Base-by-base conservation (phyloP, 2,797 vertebrate species). In the Mallotus villosus region DNA sequence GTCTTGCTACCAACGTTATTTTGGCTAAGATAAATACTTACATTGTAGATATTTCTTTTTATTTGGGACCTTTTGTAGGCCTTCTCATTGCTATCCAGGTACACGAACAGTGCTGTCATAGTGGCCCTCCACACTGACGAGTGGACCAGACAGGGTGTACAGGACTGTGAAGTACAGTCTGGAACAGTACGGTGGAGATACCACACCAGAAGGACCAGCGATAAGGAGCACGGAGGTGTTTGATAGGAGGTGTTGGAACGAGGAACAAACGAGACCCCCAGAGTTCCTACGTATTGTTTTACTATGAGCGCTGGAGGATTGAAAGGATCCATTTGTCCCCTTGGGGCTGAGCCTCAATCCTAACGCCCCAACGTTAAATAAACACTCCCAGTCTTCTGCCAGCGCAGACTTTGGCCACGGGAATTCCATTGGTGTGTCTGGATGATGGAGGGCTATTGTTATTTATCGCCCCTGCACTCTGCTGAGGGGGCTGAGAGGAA, bases 401-500 rank as follows among this genome's bases (percentile, higher is more conserved):
- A 17, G 53, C 53, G 62, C 63, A 24, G 72, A 72, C 60, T 72
- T 22, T 61, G 72, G 62, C 72, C 66, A 64, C 55, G 82, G 81
- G 86, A 88, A 88, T 84, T 87, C 84, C 85, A 87, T 87, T 74
- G 89, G 84, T 74, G 85, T 90, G 88, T 92, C 89, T 70, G 69
- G 81, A 90, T 91, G 90, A 92, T 93, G 88, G 90, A 92, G 85
- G 85, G 87, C 88, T 89, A 80, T 86, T 91, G 92, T 92, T 91
- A 91, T 91, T 89, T 86, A 83, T 87, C 84, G 89, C 90, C 89
- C 78, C 90, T 84, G 85, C 89, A 85, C 83, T 85, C 76, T 83
- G 79, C 84, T 74, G 67, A 80, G 78, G 85, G 81, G 89, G 84
- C 85, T 85, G 78, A 82, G 77, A 63, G 79, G 80, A 83, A 83